Percentiles rank a stretch among this genome's conserved stretches.
phyloP scores from a whole-genome alignment of 2,797 vertebrate species.

The Leuciscus waleckii region DNA sequence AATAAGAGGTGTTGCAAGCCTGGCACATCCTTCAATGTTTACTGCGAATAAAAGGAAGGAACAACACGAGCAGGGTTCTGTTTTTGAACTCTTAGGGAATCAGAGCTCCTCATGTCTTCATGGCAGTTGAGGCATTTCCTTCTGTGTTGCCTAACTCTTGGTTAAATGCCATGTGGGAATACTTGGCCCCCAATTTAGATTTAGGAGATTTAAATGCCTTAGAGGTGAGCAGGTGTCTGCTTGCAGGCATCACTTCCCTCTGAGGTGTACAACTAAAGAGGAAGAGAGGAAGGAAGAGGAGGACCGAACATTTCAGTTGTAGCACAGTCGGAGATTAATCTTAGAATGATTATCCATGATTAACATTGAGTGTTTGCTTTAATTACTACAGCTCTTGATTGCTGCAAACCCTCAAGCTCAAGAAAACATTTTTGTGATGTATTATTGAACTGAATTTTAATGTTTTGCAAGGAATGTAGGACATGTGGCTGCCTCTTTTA shows the following conservation, averaged over 20 bases:
- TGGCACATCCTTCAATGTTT: constrained; percentile 17
- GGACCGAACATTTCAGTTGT: constrained; percentile 54
- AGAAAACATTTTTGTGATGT: constrained; percentile 36
- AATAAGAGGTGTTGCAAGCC: constrained; percentile 17
- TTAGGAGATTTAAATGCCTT: constrained; percentile 30
- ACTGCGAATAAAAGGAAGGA: background rate
- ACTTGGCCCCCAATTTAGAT: constrained; percentile 34
- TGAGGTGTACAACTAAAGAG: constrained; percentile 36
- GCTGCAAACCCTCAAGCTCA: constrained; percentile 26
- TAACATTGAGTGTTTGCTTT: constrained; percentile 50
- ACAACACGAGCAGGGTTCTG: constrained; percentile 5
- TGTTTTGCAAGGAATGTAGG: constrained; percentile 15
- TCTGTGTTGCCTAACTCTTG: background rate
- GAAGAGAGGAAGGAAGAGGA: constrained; percentile 36
- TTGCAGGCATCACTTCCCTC: constrained; percentile 21
- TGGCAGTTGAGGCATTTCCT: background rate
- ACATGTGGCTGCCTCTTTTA: constrained; percentile 9
- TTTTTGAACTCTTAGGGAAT: constrained; percentile 25
- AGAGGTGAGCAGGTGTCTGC: constrained; percentile 49
- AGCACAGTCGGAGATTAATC: constrained; percentile 50
- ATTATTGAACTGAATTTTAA: constrained; percentile 6
- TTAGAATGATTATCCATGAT: constrained; percentile 47
- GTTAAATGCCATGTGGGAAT: constrained; percentile 20
- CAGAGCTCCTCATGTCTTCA: constrained; percentile 21
- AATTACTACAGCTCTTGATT: constrained; percentile 50